Percentiles rank a stretch among this genome's conserved stretches.
phyloP scores from a whole-genome alignment of 2,113 vertebrate genomes.

The Xenopus laevis region DNA sequence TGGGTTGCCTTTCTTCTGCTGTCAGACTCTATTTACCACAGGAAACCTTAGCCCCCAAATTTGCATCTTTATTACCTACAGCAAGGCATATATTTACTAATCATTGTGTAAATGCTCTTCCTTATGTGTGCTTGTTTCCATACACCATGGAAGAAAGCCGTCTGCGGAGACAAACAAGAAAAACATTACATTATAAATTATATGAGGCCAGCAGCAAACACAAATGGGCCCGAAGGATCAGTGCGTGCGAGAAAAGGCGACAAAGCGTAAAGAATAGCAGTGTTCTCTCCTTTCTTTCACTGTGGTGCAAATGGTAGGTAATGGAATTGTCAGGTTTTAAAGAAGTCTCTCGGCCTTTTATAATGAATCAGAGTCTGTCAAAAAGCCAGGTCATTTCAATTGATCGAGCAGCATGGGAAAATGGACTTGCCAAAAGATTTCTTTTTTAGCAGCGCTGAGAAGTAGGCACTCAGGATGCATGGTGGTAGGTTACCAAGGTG shows the following conservation, averaged over 20 bases:
- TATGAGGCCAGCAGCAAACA: slow-evolving; percentile 4
- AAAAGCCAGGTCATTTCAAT: slow-evolving; percentile 46
- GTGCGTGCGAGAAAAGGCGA: not conserved
- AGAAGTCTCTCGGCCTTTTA: slow-evolving; percentile 31
- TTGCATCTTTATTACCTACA: slow-evolving; percentile 12
- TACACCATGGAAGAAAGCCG: not conserved
- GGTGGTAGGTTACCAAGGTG: slow-evolving; percentile 44
- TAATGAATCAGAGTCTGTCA: slow-evolving; percentile 45
- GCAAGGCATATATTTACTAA: slow-evolving; percentile 1
- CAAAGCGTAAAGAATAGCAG: not conserved
- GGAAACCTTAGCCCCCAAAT: slow-evolving; percentile 1
- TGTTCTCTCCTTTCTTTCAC: slow-evolving; percentile 1
- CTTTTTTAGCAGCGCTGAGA: slow-evolving; percentile 37
- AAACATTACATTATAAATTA: slow-evolving; percentile 15
- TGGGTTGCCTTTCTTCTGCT: slow-evolving; percentile 32
- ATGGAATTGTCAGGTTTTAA: slow-evolving; percentile 39
- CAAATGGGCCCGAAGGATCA: not conserved
- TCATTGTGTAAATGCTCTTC: not conserved
- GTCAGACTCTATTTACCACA: slow-evolving; percentile 15
- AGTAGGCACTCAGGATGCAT: slow-evolving; percentile 41
- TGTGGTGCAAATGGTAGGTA: slow-evolving; percentile 36
- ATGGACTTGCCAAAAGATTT: slow-evolving; percentile 41
- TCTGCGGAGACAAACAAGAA: not conserved
- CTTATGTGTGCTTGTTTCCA: not conserved
- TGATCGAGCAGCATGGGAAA: slow-evolving; percentile 45